Evolutionary conservation across 2,113 vertebrate genomes (phyloP).

Genomic region (Talpa occidentalis): DNA sequence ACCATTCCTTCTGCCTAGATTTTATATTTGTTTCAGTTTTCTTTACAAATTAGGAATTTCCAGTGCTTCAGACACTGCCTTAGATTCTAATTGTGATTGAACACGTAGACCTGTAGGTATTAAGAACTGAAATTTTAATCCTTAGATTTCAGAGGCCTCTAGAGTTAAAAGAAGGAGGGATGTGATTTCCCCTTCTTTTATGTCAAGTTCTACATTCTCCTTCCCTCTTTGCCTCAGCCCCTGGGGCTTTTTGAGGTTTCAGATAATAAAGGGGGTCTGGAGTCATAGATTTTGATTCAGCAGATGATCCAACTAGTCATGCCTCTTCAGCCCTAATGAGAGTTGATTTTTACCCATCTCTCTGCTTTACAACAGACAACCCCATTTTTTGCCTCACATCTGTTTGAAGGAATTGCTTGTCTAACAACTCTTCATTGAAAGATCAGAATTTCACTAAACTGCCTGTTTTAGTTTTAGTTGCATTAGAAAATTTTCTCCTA

Average conservation of each 20-base stretch:
- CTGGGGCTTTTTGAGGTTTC: neutral
- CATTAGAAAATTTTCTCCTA: neutral
- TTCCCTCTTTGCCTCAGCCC: neutral
- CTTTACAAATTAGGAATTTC: conserved; percentile 62
- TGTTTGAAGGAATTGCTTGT: neutral
- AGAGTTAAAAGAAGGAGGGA: neutral
- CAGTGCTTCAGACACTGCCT: neutral
- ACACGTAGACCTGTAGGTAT: neutral
- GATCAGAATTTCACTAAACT: neutral
- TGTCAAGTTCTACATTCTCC: neutral
- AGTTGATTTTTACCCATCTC: neutral
- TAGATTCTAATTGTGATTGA: neutral
- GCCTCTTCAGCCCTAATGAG: neutral
- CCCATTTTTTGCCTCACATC: neutral
- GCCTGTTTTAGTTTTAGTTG: neutral
- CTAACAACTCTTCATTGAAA: neutral
- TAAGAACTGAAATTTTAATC: neutral
- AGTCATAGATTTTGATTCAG: neutral
- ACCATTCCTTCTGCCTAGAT: conserved; percentile 66
- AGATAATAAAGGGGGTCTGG: neutral
- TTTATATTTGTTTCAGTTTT: conserved; percentile 39
- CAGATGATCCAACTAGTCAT: neutral
- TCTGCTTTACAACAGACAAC: neutral
- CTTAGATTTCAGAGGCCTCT: neutral
- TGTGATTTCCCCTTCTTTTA: neutral